A percentile compares a stretch with the other conserved stretches of the same genome.
These are phyloP conservation scores for Propithecus coquereli DNA, from an alignment of 2,113 vertebrate species.

Conservation along the genomic window DNA sequence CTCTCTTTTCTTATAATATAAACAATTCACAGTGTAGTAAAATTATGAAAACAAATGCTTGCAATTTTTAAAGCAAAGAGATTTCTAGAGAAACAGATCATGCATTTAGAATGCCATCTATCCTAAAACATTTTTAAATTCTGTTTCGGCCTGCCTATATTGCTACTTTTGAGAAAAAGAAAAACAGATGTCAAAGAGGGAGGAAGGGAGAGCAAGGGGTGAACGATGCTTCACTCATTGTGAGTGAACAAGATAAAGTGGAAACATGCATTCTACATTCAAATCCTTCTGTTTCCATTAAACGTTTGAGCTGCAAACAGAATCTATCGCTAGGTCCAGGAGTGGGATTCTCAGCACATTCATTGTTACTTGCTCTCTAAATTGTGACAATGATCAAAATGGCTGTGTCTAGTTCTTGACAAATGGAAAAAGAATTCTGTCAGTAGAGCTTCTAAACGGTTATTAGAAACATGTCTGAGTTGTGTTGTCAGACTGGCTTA, in stretches of 20 bases:
- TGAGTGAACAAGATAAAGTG: neutral
- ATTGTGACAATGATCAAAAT: slow-evolving; percentile 49
- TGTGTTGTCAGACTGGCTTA: slow-evolving; percentile 1
- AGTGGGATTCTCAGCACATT: neutral
- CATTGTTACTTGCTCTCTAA: slow-evolving; percentile 1
- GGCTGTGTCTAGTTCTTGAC: slow-evolving; percentile 28
- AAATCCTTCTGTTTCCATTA: neutral
- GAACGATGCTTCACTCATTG: neutral
- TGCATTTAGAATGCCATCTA: neutral
- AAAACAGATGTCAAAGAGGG: neutral
- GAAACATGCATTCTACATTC: neutral
- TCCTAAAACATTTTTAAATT: neutral
- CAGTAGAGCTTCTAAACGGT: neutral
- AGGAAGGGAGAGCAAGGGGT: neutral
- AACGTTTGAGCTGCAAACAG: neutral
- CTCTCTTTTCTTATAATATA: neutral
- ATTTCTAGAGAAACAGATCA: neutral
- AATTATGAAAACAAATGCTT: neutral
- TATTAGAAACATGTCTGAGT: slow-evolving; percentile 32
- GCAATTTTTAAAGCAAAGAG: neutral
- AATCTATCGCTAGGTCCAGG: neutral
- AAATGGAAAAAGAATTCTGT: slow-evolving; percentile 43
- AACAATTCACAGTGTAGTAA: neutral
- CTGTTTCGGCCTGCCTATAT: neutral
- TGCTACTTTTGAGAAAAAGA: neutral